Base-by-base conservation (phyloP, 2,113 vertebrate genomes). In the Ptilorrhoa leucosticta region DNA sequence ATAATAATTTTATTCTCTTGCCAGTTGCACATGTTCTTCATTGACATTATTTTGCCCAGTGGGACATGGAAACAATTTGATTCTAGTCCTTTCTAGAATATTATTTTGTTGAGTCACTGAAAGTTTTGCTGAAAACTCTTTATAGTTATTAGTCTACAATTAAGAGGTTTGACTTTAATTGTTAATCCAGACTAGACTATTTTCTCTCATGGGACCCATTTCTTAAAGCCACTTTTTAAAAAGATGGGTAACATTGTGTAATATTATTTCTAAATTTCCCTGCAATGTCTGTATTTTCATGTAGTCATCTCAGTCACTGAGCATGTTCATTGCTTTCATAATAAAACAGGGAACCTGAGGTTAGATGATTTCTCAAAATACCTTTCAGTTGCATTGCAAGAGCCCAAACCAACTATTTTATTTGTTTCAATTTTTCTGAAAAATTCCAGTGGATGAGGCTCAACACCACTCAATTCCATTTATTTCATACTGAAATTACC, bases 261-360 rank as follows among this genome's bases (percentile, higher is more conserved):
- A 93, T 80, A 73, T 35, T 69, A 64, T 91, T 89, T 91, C 82
- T 86, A 86, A 93, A 93, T 71, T 64, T 91, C 31, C 53, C 33
- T 63, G 42, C 51, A 70, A 66, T 89, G 26, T 82, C 64, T 82
- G 19, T 64, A 39, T 91, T 89, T 68, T 92, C 40, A 50, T 75
- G 26, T n/a, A 53, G 37, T 84, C 60, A 85, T 69, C 73, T 91
- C 73, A 60, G 71, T 68, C 37, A 57, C 61, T 87, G 35, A 76
- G 54, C 30, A 28, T 53, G 33, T 77, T 82, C 11, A 30, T 61
- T 93, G 75, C 44, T 93, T 92, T 89, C 57, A 30, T 87, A 78
- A 89, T 45, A 54, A 75, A 90, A 35, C 23, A 69, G 7, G 31
- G 78, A 90, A 79, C 37, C 20, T n/a, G 53, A 76, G 44, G 83